phyloP scores from a whole-genome alignment of 2,113 vertebrate species.

The Eretmochelys imbricata region DNA sequence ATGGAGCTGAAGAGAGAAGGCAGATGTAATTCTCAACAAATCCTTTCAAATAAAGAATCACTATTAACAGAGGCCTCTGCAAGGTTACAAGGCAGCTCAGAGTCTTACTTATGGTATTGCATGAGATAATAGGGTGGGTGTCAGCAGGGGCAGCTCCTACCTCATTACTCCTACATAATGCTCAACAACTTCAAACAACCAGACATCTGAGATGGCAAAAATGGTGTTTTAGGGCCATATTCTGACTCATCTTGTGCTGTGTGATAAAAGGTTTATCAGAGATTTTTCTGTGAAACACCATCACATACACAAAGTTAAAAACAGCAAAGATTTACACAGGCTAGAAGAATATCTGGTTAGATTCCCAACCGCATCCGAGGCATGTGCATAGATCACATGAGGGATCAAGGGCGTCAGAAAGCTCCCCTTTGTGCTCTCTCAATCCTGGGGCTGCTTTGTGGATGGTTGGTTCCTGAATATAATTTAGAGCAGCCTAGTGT shows the following conservation, averaged over 20 bases:
- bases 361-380: not conserved
- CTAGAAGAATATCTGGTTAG: not conserved
- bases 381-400: not conserved
- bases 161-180: slow-evolving; percentile 13
- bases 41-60: not conserved
- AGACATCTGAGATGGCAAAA: not conserved
- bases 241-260: not conserved
- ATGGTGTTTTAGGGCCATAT: not conserved
- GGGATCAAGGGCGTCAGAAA: not conserved
- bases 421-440: not conserved
- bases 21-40: slow-evolving; percentile 47
- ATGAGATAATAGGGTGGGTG: not conserved
- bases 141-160: not conserved
- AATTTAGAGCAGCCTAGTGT: not conserved
- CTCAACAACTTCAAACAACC: not conserved
- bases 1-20: not conserved
- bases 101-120: slow-evolving; percentile 23
- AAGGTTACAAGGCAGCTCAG: slow-evolving; percentile 44
- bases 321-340: not conserved
- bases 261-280: not conserved
- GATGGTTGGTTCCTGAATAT: not conserved
- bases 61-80: slow-evolving; percentile 36
- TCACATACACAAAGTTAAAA: not conserved
- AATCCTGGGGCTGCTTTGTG: not conserved
- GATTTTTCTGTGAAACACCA: not conserved